These are phyloP conservation scores for Danaus chrysippus DNA, from an alignment of 2,888 invertebrate genomes.

Conservation along the genomic window DNA sequence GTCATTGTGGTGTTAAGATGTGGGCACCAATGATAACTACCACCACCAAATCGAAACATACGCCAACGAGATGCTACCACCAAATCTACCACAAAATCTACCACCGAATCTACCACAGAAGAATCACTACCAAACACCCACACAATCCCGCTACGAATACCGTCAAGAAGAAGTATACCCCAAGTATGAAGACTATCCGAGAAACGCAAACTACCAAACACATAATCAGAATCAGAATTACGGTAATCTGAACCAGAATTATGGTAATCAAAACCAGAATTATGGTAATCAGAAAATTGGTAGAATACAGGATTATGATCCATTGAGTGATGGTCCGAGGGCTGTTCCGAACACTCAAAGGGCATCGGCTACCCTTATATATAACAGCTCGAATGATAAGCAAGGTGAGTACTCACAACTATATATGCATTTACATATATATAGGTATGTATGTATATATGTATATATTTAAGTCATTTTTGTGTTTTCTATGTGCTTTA, in stretches of 20 bases:
- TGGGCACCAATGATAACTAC: constrained; percentile 65
- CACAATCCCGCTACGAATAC: constrained; percentile 34
- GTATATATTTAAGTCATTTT: too few species aligned
- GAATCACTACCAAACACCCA: constrained; percentile 64
- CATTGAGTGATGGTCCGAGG: constrained; percentile 84
- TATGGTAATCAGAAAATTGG: constrained; percentile 76
- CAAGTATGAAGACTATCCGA: constrained; percentile 43
- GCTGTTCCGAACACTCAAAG: constrained; percentile 85
- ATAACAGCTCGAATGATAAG: constrained; percentile 79
- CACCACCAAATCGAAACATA: constrained; percentile 74
- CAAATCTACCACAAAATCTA: constrained; percentile 52
- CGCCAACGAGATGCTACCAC: constrained; percentile 69
- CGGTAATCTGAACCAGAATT: constrained; percentile 2
- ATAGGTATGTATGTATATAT: too few species aligned
- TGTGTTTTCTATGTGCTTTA: too few species aligned
- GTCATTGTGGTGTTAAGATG: constrained; percentile 43
- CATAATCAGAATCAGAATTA: constrained; percentile 7
- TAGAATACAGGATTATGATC: constrained; percentile 90
- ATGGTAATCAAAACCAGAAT: constrained; percentile 27
- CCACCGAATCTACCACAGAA: constrained; percentile 61
- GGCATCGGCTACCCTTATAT: constrained; percentile 90
- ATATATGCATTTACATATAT: too few species aligned
- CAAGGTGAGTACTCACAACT: constrained; percentile 45
- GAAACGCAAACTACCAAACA: constrained; percentile 34
- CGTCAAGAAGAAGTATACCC: constrained; percentile 37